Conservation (phyloP, 2,113 vertebrate species). For the Pitta sordida region DNA sequence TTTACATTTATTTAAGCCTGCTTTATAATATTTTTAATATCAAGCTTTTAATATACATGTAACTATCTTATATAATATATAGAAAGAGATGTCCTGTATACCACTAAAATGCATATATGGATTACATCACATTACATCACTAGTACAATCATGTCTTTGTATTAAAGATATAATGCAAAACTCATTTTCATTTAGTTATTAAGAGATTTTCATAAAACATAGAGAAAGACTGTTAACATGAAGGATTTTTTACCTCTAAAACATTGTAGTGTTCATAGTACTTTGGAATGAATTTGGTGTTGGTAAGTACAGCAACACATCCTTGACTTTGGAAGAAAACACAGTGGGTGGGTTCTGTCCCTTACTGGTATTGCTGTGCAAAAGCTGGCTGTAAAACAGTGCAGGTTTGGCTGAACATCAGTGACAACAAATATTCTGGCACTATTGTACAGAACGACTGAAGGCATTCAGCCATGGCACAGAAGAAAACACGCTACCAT, state of each 20-base stretch:
- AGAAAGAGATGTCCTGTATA: not conserved
- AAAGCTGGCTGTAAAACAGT: not conserved
- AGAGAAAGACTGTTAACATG: accelerated
- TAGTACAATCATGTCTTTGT: not conserved
- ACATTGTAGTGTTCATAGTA: not conserved
- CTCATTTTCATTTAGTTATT: not conserved
- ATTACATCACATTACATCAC: not conserved
- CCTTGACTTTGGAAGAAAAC: not conserved
- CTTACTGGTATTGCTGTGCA: not conserved
- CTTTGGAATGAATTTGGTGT: not conserved
- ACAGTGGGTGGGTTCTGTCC: not conserved
- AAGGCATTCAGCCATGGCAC: not conserved
- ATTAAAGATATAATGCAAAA: not conserved
- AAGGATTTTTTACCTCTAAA: not conserved
- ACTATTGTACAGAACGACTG: not conserved
- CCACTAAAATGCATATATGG: not conserved
- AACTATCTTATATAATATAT: not conserved
- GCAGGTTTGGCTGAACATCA: not conserved
- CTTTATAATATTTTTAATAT: not conserved
- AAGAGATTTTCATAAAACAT: not conserved
- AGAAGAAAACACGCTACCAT: not conserved
- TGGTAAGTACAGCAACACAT: not conserved
- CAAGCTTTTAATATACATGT: not conserved
- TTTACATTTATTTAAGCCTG: not conserved
- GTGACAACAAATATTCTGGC: constrained; percentile 22